A percentile compares a stretch with the other conserved stretches of the same genome.
phyloP scores from a whole-genome alignment of 2,113 vertebrate genomes.

The Lutjanus erythropterus region DNA sequence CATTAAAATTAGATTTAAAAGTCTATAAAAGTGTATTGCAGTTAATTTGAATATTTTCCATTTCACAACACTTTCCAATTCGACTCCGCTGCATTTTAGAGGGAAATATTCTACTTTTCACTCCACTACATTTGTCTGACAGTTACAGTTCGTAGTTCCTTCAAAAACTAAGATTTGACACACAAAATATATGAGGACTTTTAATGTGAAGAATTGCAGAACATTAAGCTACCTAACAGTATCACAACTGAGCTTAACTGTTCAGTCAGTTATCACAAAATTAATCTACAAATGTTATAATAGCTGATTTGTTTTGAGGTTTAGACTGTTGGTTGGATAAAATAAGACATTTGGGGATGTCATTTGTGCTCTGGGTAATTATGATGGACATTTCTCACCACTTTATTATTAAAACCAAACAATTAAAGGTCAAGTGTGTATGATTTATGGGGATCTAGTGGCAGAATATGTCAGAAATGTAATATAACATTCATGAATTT shows the following conservation, averaged over 20 bases:
- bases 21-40: too few species aligned
- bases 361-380: not conserved
- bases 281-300: not conserved
- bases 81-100: not conserved
- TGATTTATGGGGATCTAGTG: too few species aligned
- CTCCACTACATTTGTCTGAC: too few species aligned
- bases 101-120: not conserved
- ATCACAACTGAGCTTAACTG: not conserved
- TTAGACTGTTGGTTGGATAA: too few species aligned
- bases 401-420: not conserved
- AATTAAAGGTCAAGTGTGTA: too few species aligned
- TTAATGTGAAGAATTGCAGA: not conserved
- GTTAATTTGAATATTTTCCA: not conserved
- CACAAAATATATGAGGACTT: not conserved
- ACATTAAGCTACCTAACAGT: not conserved
- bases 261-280: too few species aligned
- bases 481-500: too few species aligned
- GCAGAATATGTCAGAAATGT: too few species aligned
- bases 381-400: not conserved
- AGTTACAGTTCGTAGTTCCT: too few species aligned
- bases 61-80: not conserved
- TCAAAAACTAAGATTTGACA: too few species aligned
- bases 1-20: too few species aligned
- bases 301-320: not conserved
- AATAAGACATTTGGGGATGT: too few species aligned